Conservation (phyloP, 2,797 vertebrate genomes). For the Pteronotus mesoamericanus region DNA sequence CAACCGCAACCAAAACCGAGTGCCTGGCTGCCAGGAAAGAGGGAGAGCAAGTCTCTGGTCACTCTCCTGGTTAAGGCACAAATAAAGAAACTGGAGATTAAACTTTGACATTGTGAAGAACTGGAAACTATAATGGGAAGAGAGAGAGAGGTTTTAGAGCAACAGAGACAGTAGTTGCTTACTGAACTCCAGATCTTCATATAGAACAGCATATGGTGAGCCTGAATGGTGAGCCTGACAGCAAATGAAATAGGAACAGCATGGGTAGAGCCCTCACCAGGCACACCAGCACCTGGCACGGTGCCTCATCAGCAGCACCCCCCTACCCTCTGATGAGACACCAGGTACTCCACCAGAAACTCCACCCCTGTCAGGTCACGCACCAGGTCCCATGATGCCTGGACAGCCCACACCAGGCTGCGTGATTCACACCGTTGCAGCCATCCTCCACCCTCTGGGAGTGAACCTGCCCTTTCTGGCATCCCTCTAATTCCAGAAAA, state of each 20-base stretch:
- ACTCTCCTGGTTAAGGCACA: conserved; percentile 95
- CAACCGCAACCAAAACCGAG: conserved; percentile 67
- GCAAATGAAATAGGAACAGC: conserved; percentile 92
- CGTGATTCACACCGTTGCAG: conserved; percentile 83
- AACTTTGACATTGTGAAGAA: conserved; percentile 95
- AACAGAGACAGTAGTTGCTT: conserved; percentile 93
- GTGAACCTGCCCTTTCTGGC: conserved; percentile 76
- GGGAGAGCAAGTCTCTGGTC: conserved; percentile 92
- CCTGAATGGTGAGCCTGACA: conserved; percentile 90
- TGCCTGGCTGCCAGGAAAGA: conserved; percentile 94
- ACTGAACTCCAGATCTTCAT: conserved; percentile 95
- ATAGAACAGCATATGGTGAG: conserved; percentile 98
- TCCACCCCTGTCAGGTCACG: conserved; percentile 84
- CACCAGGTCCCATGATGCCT: conserved; percentile 76
- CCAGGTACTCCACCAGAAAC: conserved; percentile 88
- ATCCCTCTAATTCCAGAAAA: conserved; percentile 85
- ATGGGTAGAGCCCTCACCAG: background rate
- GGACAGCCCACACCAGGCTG: conserved; percentile 86
- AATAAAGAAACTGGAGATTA: conserved; percentile 98
- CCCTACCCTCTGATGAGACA: conserved; percentile 92
- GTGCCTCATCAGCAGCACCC: conserved; percentile 85
- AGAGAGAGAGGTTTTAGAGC: conserved; percentile 94
- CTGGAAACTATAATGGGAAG: conserved; percentile 96
- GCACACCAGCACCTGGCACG: conserved; percentile 77
- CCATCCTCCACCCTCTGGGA: conserved; percentile 75